Evolutionary conservation across 2,888 invertebrate species (phyloP).

Genomic region (Leptinotarsa peninsularis): DNA sequence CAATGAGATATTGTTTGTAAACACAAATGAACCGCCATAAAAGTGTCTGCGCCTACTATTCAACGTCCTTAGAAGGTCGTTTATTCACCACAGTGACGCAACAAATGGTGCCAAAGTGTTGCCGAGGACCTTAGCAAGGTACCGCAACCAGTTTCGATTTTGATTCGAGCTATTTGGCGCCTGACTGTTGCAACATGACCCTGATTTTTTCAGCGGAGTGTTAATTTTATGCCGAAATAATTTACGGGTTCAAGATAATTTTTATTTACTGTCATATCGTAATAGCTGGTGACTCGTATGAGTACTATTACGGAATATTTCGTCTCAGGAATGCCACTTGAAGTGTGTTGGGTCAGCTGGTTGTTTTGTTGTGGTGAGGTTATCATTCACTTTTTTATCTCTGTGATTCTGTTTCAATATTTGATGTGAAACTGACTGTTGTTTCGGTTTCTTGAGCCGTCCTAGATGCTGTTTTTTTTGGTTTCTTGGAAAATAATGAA

Average conservation of each 20-base stretch:
- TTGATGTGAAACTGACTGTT: too few relatives aligned
- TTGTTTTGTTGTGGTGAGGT: background rate
- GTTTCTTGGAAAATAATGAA: too few relatives aligned
- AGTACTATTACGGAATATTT: background rate
- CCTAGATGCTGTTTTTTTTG: too few relatives aligned
- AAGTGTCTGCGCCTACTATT: background rate
- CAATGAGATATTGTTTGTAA: slow-evolving; percentile 15
- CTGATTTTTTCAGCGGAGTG: slow-evolving; percentile 38
- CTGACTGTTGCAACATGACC: slow-evolving; percentile 44
- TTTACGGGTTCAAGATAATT: slow-evolving; percentile 11
- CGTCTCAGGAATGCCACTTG: background rate
- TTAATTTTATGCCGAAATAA: slow-evolving; percentile 4
- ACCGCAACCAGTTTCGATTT: background rate
- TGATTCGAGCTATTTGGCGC: slow-evolving; percentile 26
- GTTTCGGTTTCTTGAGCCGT: too few relatives aligned
- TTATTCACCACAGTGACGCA: slow-evolving; percentile 23
- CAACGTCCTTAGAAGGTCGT: slow-evolving; percentile 34
- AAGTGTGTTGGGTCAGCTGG: background rate
- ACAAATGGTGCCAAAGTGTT: slow-evolving; percentile 9
- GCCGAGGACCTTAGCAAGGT: slow-evolving; percentile 21
- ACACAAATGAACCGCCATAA: slow-evolving; percentile 5
- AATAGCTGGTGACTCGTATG: background rate
- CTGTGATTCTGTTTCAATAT: background rate
- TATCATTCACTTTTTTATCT: too few relatives aligned
- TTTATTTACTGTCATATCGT: slow-evolving; percentile 5